Percentiles rank a stretch among this genome's conserved stretches.
Conservation (phyloP, 2,888 invertebrate genomes). For the Erannis defoliaria region DNA sequence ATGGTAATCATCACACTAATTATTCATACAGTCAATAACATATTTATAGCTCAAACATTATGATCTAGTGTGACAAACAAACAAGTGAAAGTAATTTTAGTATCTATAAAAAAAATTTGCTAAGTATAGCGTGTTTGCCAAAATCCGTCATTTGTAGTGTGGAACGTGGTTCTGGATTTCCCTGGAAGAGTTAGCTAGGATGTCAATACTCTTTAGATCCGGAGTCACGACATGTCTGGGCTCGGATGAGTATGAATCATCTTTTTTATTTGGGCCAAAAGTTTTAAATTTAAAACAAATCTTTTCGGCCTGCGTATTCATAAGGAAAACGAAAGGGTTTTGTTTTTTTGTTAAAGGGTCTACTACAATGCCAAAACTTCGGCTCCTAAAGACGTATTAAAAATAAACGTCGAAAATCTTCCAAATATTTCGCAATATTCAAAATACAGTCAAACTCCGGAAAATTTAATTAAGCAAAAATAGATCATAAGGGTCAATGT, state of each 20-base stretch:
- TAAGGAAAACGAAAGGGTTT: slow-evolving; percentile 3
- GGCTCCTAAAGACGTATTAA: slow-evolving; percentile 19
- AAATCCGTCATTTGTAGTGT: too few relatives aligned
- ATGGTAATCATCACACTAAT: too few relatives aligned
- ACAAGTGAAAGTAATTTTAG: too few relatives aligned
- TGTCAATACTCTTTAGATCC: neutral
- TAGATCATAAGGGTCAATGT: slow-evolving; percentile 36
- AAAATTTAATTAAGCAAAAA: slow-evolving; percentile 41
- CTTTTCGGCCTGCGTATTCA: neutral
- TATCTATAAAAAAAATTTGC: too few relatives aligned
- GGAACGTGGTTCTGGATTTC: too few relatives aligned
- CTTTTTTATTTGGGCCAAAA: neutral
- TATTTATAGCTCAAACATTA: too few relatives aligned
- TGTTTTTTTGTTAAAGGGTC: slow-evolving; percentile 8
- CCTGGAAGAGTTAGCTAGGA: too few relatives aligned
- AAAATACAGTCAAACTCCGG: slow-evolving; percentile 30
- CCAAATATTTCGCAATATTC: slow-evolving; percentile 36
- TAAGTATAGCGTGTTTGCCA: too few relatives aligned
- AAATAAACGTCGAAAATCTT: slow-evolving; percentile 27
- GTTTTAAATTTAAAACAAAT: neutral
- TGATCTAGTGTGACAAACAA: too few relatives aligned
- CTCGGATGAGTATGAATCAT: neutral
- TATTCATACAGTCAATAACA: too few relatives aligned
- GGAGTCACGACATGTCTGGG: neutral
- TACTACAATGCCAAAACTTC: slow-evolving; percentile 20